Base-by-base conservation (phyloP, 1,140 invertebrate species). In the Pogonomyrmex californicus region DNA sequence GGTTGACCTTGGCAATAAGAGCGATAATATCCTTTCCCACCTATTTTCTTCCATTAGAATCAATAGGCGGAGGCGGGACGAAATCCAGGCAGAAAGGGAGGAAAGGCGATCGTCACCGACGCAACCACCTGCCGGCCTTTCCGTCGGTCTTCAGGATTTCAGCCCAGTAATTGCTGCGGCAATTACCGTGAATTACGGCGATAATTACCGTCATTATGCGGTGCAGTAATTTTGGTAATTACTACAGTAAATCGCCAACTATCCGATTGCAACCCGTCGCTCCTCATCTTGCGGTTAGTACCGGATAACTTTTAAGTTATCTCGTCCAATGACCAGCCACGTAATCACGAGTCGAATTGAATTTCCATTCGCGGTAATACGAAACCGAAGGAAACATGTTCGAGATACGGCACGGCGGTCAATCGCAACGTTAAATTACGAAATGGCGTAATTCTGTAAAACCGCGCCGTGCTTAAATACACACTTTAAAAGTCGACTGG, bases 151-250 rank as follows among this genome's bases (percentile, higher is more conserved):
- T 90, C 86, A 41, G 87, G 23, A 87, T 89, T 89, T 89, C 60
- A 88, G 65, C 79, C 66, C 78, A 73, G 85, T 90, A 91, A 91
- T 90, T 90, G 89, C 87, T 49, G 65, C 51, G 71, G 87, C 85
- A 90, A 91, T 91, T 91, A 91, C 89, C 75, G 41, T 75, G 87
- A 88, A 91, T 91, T 91, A 90, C 87, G 75, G 63, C 73, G 87
- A 90, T 90, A 91, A 91, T 91, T 91, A 85, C 89, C 79, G 63
- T 85, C 87, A 88, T 91, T 91, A 90, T 81, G 89, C 85, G 75
- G 89, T 49, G 89, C 89, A 88, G 89, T 91, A 91, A 91, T 91
- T 91, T 91, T 79, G 89, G 89, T 91, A 91, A 91, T 91, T 91
- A 91, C 86, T 75, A 68, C 68, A 63, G 89, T 91, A 87, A 91